Percentiles rank a stretch among this genome's conserved stretches.
These are phyloP conservation scores for Diploptera punctata DNA, from an alignment of 2,888 invertebrate genomes.

Conservation along the genomic window DNA sequence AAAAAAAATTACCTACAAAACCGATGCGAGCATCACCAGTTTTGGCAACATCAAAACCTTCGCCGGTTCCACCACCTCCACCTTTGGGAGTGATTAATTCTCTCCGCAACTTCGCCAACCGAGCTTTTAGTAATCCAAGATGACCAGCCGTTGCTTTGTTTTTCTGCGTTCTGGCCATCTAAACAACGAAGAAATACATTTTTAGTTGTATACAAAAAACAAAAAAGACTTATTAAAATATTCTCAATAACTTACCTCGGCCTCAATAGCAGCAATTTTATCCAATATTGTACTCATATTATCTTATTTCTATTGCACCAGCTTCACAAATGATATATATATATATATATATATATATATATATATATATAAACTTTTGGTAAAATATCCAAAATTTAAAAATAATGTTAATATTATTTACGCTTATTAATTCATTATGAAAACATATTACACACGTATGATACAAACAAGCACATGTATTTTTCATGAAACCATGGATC, in stretches of 20 bases:
- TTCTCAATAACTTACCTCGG: slow-evolving; percentile 74
- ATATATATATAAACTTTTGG: too few relatives aligned
- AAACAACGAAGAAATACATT: slow-evolving; percentile 52
- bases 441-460: too few relatives aligned
- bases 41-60: slow-evolving; percentile 99
- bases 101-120: slow-evolving; percentile 93
- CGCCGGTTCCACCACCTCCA: slow-evolving; percentile 91
- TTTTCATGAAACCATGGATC: too few relatives aligned
- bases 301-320: too few relatives aligned
- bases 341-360: too few relatives aligned
- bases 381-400: too few relatives aligned
- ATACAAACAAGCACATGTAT: too few relatives aligned
- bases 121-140: slow-evolving; percentile 97
- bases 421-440: too few relatives aligned
- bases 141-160: slow-evolving; percentile 99
- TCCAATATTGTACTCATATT: slow-evolving; percentile 93
- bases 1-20: slow-evolving; percentile 81
- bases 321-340: too few relatives aligned
- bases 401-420: too few relatives aligned
- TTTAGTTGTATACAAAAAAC: slow-evolving; percentile 26
- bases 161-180: slow-evolving; percentile 99
- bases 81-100: slow-evolving; percentile 99
- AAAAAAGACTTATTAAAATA: neutral
- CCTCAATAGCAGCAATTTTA: slow-evolving; percentile 96
- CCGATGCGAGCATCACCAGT: slow-evolving; percentile 99